Evolutionary conservation across 2,113 vertebrate species (phyloP).

Genomic region (Plectropomus leopardus): DNA sequence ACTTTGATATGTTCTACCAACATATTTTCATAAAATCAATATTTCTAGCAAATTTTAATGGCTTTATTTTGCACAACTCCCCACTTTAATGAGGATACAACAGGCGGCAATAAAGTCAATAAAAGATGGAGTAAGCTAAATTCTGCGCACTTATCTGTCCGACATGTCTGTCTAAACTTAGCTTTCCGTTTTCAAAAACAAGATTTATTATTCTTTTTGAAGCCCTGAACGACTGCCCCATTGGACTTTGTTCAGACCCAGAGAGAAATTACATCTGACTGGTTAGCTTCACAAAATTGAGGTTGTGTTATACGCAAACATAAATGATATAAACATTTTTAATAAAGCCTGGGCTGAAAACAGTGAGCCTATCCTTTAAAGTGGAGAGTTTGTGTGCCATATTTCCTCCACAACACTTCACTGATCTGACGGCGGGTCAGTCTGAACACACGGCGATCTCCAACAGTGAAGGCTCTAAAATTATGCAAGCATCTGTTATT

Average conservation of each 20-base stretch:
- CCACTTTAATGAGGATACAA: not conserved
- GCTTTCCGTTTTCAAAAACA: conserved; percentile 38
- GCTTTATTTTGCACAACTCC: not conserved
- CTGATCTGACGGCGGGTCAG: conserved; percentile 4
- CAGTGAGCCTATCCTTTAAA: not conserved
- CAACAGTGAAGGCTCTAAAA: not conserved
- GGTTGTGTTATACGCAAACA: not conserved
- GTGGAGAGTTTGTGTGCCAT: not conserved
- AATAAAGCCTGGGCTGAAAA: not conserved
- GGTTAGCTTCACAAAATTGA: not conserved
- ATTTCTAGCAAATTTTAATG: not conserved
- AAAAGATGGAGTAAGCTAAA: not conserved
- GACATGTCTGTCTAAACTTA: conserved; percentile 10
- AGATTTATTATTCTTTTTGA: conserved; percentile 37
- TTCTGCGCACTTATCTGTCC: not conserved
- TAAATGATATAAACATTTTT: conserved; percentile 12
- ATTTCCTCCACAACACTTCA: conserved; percentile 1
- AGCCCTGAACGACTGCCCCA: not conserved
- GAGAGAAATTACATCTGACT: conserved; percentile 1
- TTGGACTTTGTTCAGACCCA: not conserved
- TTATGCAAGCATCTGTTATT: conserved; percentile 33
- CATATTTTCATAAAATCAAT: not conserved
- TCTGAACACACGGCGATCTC: conserved; percentile 10
- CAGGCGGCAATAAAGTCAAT: not conserved
- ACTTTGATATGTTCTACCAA: not conserved